These are phyloP conservation scores for Helostoma temminkii DNA, from an alignment of 2,797 vertebrate species.

Conservation along the genomic window DNA sequence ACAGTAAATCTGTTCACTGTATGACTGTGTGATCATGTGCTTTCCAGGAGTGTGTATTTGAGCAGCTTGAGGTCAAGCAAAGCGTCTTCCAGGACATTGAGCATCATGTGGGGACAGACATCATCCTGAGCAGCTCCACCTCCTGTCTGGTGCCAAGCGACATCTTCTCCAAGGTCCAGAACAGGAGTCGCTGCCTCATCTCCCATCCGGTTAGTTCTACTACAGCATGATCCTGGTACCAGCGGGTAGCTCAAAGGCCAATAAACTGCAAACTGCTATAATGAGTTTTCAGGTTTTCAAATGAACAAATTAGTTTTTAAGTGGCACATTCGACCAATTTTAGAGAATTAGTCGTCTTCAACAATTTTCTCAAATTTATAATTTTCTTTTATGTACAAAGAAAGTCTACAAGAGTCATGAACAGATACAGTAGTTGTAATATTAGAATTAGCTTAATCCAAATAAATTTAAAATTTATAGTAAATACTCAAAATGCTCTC, in stretches of 20 bases:
- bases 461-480: too few species aligned
- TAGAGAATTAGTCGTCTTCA: too few species aligned
- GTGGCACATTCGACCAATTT: too few species aligned
- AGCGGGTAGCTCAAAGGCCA: background rate
- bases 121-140: conserved; percentile 94
- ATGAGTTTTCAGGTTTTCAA: background rate
- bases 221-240: background rate
- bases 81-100: conserved; percentile 90
- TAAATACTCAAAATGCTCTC: too few species aligned
- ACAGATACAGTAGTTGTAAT: too few species aligned
- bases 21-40: conserved; percentile 8
- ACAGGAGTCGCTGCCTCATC: conserved; percentile 91
- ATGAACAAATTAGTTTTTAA: too few species aligned
- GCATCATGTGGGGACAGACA: conserved; percentile 77
- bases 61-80: conserved; percentile 91
- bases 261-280: too few species aligned
- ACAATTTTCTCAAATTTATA: too few species aligned
- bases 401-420: too few species aligned
- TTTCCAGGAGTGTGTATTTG: conserved; percentile 93
- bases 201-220: conserved; percentile 90
- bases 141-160: conserved; percentile 93
- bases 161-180: conserved; percentile 88
- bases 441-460: too few species aligned
- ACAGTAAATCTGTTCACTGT: too few species aligned
- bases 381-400: too few species aligned